A percentile compares a stretch with the other conserved stretches of the same genome.
These are phyloP conservation scores for Engystomops pustulosus DNA, from an alignment of 2,113 vertebrate genomes.

Conservation along the genomic window DNA sequence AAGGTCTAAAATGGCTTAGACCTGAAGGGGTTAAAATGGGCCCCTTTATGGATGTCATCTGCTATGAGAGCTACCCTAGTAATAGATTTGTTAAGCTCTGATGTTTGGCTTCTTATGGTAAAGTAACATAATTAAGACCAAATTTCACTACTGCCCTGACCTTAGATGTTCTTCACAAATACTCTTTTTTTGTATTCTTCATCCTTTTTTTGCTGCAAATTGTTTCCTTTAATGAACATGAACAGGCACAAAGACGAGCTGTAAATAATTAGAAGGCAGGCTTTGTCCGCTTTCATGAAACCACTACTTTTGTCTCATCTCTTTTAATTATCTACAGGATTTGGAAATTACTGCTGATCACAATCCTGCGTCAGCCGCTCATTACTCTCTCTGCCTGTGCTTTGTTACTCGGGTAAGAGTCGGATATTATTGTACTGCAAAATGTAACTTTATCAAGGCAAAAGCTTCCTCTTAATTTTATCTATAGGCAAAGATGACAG, in stretches of 20 bases:
- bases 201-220: not conserved
- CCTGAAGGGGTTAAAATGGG: too few species aligned
- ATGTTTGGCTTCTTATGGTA: conserved; percentile 11
- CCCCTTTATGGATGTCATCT: too few species aligned
- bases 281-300: not conserved
- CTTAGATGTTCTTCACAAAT: conserved; percentile 18
- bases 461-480: not conserved
- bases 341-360: not conserved
- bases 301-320: not conserved
- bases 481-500: not conserved
- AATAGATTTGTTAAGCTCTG: too few species aligned
- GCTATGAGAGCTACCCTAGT: too few species aligned
- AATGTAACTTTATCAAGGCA: too few species aligned
- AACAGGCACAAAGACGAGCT: conserved; percentile 5
- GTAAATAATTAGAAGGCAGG: conserved; percentile 9
- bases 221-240: conserved; percentile 5
- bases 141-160: conserved; percentile 35
- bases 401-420: not conserved
- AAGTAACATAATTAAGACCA: conserved; percentile 26
- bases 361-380: not conserved
- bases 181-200: not conserved
- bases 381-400: not conserved
- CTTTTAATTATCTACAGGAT: conserved; percentile 14
- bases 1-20: too few species aligned
- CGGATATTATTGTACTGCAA: too few species aligned